phyloP scores from a whole-genome alignment of 2,797 vertebrate genomes.

The Poeciliopsis gracilis region DNA sequence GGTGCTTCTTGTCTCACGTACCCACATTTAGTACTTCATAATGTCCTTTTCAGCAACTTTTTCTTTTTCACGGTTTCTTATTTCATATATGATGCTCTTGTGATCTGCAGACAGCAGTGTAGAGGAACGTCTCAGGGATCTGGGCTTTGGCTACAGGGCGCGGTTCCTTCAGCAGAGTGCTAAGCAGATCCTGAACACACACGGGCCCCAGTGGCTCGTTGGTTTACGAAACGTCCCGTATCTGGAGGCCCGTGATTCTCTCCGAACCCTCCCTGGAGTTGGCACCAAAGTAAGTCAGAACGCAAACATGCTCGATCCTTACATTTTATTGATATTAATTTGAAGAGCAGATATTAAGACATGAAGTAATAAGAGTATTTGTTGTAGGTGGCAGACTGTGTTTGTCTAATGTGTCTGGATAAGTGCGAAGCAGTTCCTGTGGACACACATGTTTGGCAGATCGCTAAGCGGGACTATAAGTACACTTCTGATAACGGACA shows the following conservation, averaged over 20 bases:
- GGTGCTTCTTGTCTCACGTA: background rate
- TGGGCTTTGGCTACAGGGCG: constrained; percentile 95
- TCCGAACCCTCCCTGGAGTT: constrained; percentile 90
- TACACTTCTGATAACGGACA: constrained; percentile 67
- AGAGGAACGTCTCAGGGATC: constrained; percentile 83
- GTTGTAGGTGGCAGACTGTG: constrained; percentile 92
- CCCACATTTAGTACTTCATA: background rate
- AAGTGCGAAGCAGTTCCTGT: constrained; percentile 90
- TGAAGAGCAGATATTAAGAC: background rate
- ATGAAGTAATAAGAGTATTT: constrained; percentile 2
- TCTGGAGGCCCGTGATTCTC: constrained; percentile 81
- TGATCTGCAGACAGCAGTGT: constrained; percentile 78
- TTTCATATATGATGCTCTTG: constrained; percentile 1
- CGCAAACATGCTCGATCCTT: background rate
- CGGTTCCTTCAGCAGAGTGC: constrained; percentile 89
- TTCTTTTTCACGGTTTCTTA: background rate
- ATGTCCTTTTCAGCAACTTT: background rate
- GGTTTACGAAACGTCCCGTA: constrained; percentile 82
- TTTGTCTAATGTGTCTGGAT: constrained; percentile 93
- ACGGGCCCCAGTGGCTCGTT: constrained; percentile 82
- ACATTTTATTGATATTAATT: background rate
- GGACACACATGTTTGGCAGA: constrained; percentile 94
- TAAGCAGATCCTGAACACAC: constrained; percentile 78
- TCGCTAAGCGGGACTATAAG: constrained; percentile 88
- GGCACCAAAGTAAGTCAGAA: constrained; percentile 89